Evolutionary conservation across 2,113 vertebrate species (phyloP).

Genomic region (Origma solitaria): DNA sequence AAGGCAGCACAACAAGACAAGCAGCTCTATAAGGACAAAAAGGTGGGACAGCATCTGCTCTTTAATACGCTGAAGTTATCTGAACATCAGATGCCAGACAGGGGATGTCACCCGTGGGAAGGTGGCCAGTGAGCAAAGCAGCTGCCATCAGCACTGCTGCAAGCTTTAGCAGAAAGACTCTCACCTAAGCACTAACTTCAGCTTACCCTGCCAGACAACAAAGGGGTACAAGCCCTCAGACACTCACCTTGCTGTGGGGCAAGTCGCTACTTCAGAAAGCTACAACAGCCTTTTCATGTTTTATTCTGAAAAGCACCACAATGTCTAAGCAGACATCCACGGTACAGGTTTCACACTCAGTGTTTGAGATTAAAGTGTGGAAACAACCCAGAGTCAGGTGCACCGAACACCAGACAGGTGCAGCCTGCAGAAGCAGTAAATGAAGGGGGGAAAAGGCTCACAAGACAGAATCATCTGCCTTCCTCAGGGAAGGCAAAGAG

Average conservation of each 20-base stretch:
- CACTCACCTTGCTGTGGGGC: neutral
- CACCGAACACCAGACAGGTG: neutral
- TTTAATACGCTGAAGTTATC: neutral
- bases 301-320: neutral
- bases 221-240: neutral
- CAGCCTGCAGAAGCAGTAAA: neutral
- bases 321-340: neutral
- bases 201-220: neutral
- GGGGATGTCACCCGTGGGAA: neutral
- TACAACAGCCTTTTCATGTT: neutral
- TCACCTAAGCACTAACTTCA: neutral
- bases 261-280: neutral
- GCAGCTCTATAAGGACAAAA: neutral
- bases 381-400: neutral
- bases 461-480: neutral
- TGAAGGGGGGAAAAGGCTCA: neutral
- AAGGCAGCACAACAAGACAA: neutral
- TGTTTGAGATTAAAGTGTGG: neutral
- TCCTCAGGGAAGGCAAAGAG: neutral
- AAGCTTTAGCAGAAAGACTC: neutral
- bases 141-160: neutral
- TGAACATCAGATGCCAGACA: neutral
- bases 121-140: neutral
- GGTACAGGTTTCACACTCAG: rapidly evolving
- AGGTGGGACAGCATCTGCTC: neutral